Base-by-base conservation (phyloP, 2,888 invertebrate genomes). In the Acanthosoma haemorrhoidale region DNA sequence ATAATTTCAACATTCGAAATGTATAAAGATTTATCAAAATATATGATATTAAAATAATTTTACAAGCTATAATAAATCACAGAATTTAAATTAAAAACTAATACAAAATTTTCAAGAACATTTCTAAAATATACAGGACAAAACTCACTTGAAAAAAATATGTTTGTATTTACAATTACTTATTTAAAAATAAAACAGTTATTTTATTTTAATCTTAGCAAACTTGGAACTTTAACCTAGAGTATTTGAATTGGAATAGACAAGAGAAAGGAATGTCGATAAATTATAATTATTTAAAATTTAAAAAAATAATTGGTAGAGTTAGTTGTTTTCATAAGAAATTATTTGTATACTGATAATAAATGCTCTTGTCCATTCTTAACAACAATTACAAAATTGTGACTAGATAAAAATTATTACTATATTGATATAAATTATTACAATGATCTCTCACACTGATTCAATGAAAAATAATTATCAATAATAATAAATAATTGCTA, bases 101-200 rank as follows among this genome's bases (percentile, higher is more conserved):
- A n/a, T n/a, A n/a, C n/a, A n/a, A n/a, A 61, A 18, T 70, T 15
- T 66, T 68, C 51, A 61, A 67, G 61, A 16, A n/a, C n/a, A n/a
- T n/a, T n/a, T n/a, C n/a, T n/a, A n/a, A 70, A 58, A 66, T 63
- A 68, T 43, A 41, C 25, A 31, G 64, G 41, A 32, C 59, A 69
- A 59, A 39, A 71, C 71, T 76, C 73, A 75, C 74, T 79, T 80
- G 82, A 85, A 81, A 84, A 85, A 79, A 61, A 61, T 61, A 61
- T 36, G 6, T 38, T 36, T 61, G 5, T 61, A 67, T 67, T 51
- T 67, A 67, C 43, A 57, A 16, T 29, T n/a, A n/a, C n/a, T n/a
- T 67, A 32, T 67, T 51, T 67, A 67, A 67, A 43, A 67, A 61
- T 25, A 67, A 51, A 31, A 43, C 18, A 41, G 31, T 66, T 66